Evolutionary conservation across 1,140 invertebrate genomes (phyloP).

Genomic region (Batillaria attramentaria): DNA sequence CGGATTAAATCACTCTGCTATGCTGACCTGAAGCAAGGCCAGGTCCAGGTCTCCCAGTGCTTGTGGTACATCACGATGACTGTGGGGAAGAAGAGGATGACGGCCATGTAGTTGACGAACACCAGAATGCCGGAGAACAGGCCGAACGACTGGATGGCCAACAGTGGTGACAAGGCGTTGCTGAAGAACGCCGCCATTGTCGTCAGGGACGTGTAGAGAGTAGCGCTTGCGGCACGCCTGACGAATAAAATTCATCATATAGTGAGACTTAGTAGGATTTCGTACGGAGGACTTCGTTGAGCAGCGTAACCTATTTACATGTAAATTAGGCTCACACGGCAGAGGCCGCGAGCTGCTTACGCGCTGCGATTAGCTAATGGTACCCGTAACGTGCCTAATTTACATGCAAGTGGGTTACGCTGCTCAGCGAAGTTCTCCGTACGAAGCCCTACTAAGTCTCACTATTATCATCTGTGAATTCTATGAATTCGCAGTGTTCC

Average conservation of each 20-base stretch:
- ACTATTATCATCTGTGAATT: no score
- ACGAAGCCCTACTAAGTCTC: no score
- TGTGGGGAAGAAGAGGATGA: constrained; percentile 65
- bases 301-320: no score
- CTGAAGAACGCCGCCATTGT: constrained; percentile 60
- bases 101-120: constrained; percentile 61
- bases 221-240: constrained; percentile 37
- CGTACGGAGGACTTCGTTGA: no score
- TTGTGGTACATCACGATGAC: constrained; percentile 61
- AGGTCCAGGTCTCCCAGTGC: constrained; percentile 43
- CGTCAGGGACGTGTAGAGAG: constrained; percentile 61
- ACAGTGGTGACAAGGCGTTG: constrained; percentile 54
- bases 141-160: constrained; percentile 58
- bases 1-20: not conserved
- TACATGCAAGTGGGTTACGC: no score
- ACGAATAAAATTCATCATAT: not conserved
- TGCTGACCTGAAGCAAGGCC: constrained; percentile 35
- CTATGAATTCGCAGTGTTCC: no score
- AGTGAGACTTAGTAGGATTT: no score
- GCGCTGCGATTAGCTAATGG: no score
- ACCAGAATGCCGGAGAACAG: constrained; percentile 60
- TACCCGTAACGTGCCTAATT: no score
- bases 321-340: no score
- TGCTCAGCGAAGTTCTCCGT: no score
- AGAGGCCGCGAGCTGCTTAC: no score